Evolutionary conservation across 2,888 invertebrate species (phyloP).

Genomic region (Synanthedon myopaeformis): DNA sequence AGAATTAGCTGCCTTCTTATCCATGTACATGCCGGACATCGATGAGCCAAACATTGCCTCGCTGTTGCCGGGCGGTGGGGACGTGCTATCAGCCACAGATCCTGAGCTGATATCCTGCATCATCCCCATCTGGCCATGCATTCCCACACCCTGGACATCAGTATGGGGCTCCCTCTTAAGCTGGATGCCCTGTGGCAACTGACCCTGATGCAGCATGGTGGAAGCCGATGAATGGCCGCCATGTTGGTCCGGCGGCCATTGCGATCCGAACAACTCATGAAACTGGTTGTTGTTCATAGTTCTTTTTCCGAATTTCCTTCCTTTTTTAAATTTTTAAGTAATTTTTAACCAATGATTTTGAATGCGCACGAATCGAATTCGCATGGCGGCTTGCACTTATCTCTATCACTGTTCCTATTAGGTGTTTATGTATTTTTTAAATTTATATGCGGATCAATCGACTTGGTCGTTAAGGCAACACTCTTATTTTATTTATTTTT

Average conservation of each 20-base stretch:
- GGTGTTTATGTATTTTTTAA: slow-evolving; percentile 15
- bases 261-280: slow-evolving; percentile 62
- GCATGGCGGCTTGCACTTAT: slow-evolving; percentile 42
- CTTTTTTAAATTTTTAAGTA: slow-evolving; percentile 29
- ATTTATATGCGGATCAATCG: slow-evolving; percentile 22
- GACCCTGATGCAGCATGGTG: slow-evolving; percentile 53
- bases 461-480: slow-evolving; percentile 65
- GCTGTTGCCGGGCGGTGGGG: slow-evolving; percentile 67
- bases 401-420: slow-evolving; percentile 38
- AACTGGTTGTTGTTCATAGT: slow-evolving; percentile 61
- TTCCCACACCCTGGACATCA: slow-evolving; percentile 31
- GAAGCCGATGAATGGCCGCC: slow-evolving; percentile 60
- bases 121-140: slow-evolving; percentile 56
- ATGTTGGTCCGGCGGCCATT: slow-evolving; percentile 65
- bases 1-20: slow-evolving; percentile 74
- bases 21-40: slow-evolving; percentile 64
- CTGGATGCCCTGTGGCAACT: slow-evolving; percentile 42
- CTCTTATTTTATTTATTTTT: slow-evolving; percentile 12
- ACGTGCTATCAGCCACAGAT: slow-evolving; percentile 71
- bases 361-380: slow-evolving; percentile 47
- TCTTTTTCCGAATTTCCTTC: slow-evolving; percentile 17
- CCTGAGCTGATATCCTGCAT: slow-evolving; percentile 34
- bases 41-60: slow-evolving; percentile 60
- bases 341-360: slow-evolving; percentile 42
- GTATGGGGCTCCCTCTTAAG: slow-evolving; percentile 52